phyloP scores from a whole-genome alignment of 1,140 invertebrate genomes.

The Scaptomyza graminum region DNA sequence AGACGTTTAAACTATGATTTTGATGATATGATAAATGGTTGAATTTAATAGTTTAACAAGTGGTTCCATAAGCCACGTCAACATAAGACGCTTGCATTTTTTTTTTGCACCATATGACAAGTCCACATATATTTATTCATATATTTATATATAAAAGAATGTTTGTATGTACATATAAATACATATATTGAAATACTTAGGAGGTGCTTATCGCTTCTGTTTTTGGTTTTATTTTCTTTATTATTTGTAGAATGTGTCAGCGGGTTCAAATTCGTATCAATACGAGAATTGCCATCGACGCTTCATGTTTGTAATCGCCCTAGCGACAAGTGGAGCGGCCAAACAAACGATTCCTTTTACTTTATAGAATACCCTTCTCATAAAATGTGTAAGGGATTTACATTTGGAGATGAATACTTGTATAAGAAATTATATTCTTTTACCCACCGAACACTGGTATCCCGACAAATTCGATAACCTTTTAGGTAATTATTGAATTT shows the following conservation, averaged over 20 bases:
- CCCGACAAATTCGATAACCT: no score
- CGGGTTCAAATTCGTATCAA: slow-evolving; percentile 66
- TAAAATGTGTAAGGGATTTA: no score
- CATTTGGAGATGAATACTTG: no score
- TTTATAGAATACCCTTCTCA: background rate
- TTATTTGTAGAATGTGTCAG: slow-evolving; percentile 47
- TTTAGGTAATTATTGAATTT: no score
- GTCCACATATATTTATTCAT: background rate
- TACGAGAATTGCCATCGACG: slow-evolving; percentile 29
- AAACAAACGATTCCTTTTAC: slow-evolving; percentile 14
- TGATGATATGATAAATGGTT: slow-evolving; percentile 22
- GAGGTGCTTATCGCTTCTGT: slow-evolving; percentile 53
- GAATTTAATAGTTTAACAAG: background rate
- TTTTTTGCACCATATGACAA: slow-evolving; percentile 5
- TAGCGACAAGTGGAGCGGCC: slow-evolving; percentile 27
- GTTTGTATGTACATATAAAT: slow-evolving; percentile 14
- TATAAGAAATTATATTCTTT: no score
- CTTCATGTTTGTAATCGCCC: slow-evolving; percentile 15
- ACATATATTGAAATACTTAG: slow-evolving; percentile 12
- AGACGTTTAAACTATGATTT: slow-evolving; percentile 2
- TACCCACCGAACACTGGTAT: no score
- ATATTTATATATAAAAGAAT: background rate
- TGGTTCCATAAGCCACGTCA: slow-evolving; percentile 34
- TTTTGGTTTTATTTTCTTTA: slow-evolving; percentile 19
- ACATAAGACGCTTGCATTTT: slow-evolving; percentile 28